Evolutionary conservation across 1,140 invertebrate genomes (phyloP).

Genomic region (Forficula auricularia): DNA sequence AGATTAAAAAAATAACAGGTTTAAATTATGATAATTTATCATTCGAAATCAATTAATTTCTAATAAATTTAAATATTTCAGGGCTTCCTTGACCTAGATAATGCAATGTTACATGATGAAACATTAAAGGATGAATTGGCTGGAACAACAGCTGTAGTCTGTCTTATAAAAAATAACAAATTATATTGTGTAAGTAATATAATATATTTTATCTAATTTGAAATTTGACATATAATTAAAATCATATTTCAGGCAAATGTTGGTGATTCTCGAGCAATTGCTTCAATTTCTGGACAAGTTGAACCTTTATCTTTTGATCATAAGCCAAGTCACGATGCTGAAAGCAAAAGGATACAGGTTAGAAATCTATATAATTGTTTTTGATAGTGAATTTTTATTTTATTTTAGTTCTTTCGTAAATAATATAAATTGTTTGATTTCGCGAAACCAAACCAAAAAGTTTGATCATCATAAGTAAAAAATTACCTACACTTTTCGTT

Average conservation of each 20-base stretch:
- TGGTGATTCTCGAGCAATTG: conserved; percentile 86
- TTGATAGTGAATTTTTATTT: too few species aligned
- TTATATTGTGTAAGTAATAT: conserved; percentile 55
- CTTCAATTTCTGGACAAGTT: conserved; percentile 45
- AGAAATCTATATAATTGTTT: too few species aligned
- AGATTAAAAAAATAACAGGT: too few species aligned
- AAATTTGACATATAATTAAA: neutral
- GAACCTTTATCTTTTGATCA: conserved; percentile 75
- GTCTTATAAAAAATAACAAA: conserved; percentile 65
- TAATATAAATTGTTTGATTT: too few species aligned
- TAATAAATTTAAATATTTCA: conserved; percentile 18
- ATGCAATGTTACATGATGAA: conserved; percentile 77
- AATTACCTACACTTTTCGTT: too few species aligned
- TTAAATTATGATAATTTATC: too few species aligned
- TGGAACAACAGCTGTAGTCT: conserved; percentile 81
- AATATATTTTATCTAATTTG: conserved; percentile 3
- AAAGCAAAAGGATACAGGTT: conserved; percentile 59
- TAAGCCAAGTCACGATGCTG: conserved; percentile 77
- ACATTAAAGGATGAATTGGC: conserved; percentile 75
- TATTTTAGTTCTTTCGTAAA: too few species aligned
- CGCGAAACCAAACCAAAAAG: too few species aligned
- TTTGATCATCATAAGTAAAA: too few species aligned
- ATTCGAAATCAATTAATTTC: too few species aligned
- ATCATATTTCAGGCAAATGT: conserved; percentile 56
- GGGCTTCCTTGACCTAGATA: conserved; percentile 83